phyloP scores from a whole-genome alignment of 2,797 vertebrate species.

The Sphenopsis melanotis region DNA sequence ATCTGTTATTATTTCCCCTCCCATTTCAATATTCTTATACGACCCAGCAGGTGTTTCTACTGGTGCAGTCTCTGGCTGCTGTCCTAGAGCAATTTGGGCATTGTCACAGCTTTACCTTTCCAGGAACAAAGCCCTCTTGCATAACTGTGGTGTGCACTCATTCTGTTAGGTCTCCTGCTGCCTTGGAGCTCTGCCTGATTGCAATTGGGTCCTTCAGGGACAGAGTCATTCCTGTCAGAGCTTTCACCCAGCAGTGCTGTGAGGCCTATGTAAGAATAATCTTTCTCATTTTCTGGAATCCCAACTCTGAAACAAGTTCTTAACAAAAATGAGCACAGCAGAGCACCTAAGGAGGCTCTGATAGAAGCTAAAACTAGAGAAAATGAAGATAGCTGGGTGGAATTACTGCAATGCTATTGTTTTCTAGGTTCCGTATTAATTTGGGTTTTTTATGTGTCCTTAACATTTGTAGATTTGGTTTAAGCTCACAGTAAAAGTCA shows the following conservation, averaged over 20 bases:
- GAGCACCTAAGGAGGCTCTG: not conserved
- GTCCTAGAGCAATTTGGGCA: not conserved
- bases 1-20: not conserved
- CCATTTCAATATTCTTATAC: not conserved
- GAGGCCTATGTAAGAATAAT: not conserved
- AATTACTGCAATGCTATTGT: not conserved
- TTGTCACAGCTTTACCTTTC: not conserved
- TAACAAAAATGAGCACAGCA: not conserved
- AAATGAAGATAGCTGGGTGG: not conserved
- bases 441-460: not conserved
- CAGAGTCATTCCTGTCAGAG: not conserved
- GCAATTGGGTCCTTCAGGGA: not conserved
- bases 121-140: not conserved
- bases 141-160: not conserved
- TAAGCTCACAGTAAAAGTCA: not conserved
- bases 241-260: not conserved
- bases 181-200: conserved; percentile 16
- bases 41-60: not conserved
- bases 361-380: not conserved
- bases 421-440: not conserved
- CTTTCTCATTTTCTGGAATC: conserved; percentile 5
- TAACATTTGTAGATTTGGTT: not conserved
- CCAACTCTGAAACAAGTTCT: not conserved
- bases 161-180: not conserved
- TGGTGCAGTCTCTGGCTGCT: not conserved